phyloP scores from a whole-genome alignment of 1,140 invertebrate species.

The Polypedilum pembai region DNA sequence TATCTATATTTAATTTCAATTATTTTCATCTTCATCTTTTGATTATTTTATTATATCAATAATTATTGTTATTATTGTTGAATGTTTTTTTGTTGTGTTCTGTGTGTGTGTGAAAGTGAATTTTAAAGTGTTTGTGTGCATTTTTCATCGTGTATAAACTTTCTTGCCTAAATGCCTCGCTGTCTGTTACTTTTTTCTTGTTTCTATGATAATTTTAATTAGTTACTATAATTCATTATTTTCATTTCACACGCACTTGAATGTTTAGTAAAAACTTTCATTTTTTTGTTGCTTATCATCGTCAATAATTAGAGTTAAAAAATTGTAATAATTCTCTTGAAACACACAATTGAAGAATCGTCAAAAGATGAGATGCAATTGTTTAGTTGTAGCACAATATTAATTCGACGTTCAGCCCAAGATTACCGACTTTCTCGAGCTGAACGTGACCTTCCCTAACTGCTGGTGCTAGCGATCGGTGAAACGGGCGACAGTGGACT shows the following conservation, averaged over 20 bases:
- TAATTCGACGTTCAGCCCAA: conserved; percentile 21
- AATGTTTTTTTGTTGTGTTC: neutral
- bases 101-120: neutral
- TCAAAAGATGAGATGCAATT: neutral
- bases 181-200: too few species aligned
- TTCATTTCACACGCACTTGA: conserved; percentile 10
- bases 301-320: neutral
- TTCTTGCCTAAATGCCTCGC: too few species aligned
- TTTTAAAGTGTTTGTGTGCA: neutral
- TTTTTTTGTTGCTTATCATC: neutral
- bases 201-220: too few species aligned
- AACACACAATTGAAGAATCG: neutral
- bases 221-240: neutral
- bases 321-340: neutral
- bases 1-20: neutral
- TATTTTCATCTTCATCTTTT: neutral
- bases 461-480: conserved; percentile 80
- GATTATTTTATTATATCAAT: neutral
- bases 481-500: conserved; percentile 75
- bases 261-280: neutral
- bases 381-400: neutral
- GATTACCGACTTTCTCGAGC: conserved; percentile 44
- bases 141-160: too few species aligned
- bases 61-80: conserved; percentile 19
- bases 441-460: conserved; percentile 61